Conservation (phyloP, 2,888 invertebrate species). For the Callimorpha dominula region DNA sequence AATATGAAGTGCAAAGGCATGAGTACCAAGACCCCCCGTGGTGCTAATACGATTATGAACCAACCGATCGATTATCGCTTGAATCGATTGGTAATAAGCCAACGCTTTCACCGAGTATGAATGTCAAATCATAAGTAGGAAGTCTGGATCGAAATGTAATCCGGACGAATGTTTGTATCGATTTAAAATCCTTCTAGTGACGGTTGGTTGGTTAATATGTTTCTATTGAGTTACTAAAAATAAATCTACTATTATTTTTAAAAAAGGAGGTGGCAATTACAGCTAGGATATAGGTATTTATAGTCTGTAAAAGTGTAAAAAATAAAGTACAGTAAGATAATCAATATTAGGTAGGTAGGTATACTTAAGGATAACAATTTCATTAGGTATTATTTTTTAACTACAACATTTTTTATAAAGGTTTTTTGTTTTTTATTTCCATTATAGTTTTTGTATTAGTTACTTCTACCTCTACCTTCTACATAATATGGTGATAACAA, state of each 20-base stretch:
- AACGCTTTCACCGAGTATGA: slow-evolving; percentile 81
- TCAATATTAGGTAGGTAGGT: too few relatives aligned
- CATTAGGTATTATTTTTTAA: too few relatives aligned
- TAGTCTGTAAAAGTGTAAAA: too few relatives aligned
- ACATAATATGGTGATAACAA: too few relatives aligned
- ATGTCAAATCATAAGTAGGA: slow-evolving; percentile 75
- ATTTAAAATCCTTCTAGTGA: slow-evolving; percentile 72
- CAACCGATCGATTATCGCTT: slow-evolving; percentile 74
- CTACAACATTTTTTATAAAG: too few relatives aligned
- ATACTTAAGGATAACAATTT: too few relatives aligned
- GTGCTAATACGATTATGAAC: slow-evolving; percentile 77
- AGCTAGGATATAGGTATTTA: not conserved
- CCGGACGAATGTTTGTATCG: slow-evolving; percentile 64
- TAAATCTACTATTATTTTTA: slow-evolving; percentile 17
- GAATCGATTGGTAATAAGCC: slow-evolving; percentile 72
- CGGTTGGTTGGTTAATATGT: slow-evolving; percentile 65
- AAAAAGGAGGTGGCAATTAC: not conserved
- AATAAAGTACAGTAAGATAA: too few relatives aligned
- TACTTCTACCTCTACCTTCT: too few relatives aligned
- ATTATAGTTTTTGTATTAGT: too few relatives aligned
- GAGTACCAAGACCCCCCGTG: slow-evolving; percentile 72
- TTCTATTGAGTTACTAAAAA: slow-evolving; percentile 38
- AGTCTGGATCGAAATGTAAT: slow-evolving; percentile 73
- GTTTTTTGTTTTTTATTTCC: too few relatives aligned
- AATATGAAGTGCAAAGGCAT: slow-evolving; percentile 51